Conservation (phyloP, 1,140 invertebrate genomes). For the Lordiphosa stackelbergi region DNA sequence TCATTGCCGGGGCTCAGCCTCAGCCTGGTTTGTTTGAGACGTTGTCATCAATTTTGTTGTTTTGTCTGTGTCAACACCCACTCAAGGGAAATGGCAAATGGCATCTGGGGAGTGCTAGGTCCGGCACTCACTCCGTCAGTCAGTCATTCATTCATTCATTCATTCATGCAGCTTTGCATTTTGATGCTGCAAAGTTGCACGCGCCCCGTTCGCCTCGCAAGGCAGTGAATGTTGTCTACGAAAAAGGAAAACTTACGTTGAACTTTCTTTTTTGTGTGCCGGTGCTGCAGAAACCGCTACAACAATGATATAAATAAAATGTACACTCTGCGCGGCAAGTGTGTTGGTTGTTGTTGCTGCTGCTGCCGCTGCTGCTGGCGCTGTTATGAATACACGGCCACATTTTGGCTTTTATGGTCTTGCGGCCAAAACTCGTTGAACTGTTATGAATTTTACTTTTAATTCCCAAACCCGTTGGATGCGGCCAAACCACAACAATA, state of each 20-base stretch:
- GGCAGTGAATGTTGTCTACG: conserved; percentile 67
- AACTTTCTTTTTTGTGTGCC: conserved; percentile 67
- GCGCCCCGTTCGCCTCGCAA: conserved; percentile 26
- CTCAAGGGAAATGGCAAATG: conserved; percentile 40
- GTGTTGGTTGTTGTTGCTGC: conserved; percentile 12
- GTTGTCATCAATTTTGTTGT: conserved; percentile 26
- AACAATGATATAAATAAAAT: conserved; percentile 69
- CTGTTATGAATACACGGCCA: conserved; percentile 29
- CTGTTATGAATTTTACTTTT: conserved; percentile 63
- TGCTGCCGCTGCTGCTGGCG: conserved; percentile 14
- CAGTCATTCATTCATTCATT: conserved; percentile 38
- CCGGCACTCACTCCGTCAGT: conserved; percentile 46
- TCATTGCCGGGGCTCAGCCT: conserved; percentile 24
- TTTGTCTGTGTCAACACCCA: conserved; percentile 43
- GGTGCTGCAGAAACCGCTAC: conserved; percentile 30
- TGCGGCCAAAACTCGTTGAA: conserved; percentile 47
- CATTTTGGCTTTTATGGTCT: conserved; percentile 46
- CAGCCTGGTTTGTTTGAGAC: conserved; percentile 2
- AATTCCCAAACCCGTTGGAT: conserved; percentile 57
- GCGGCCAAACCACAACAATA: conserved; percentile 45
- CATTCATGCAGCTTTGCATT: conserved; percentile 64
- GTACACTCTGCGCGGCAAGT: conserved; percentile 32
- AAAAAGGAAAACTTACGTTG: conserved; percentile 71
- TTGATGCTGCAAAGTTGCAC: conserved; percentile 66
- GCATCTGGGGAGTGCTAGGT: conserved; percentile 43